Conservation (phyloP, 1,140 invertebrate species). For the Lamellibrachia luymesi region DNA sequence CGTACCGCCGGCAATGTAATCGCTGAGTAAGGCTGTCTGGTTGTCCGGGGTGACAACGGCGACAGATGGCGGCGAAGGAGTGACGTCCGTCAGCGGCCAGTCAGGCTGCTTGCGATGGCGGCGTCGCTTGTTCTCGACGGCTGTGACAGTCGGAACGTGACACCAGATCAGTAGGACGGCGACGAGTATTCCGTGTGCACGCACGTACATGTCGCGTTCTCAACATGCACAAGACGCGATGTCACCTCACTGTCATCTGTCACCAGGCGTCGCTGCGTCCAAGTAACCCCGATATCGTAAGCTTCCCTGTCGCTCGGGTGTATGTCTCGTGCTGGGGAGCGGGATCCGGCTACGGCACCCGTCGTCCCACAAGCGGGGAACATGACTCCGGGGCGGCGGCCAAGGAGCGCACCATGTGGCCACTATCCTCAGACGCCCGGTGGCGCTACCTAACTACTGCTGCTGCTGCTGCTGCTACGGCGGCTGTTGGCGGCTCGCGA, state of each 20-base stretch:
- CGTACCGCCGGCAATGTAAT: neutral
- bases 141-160: neutral
- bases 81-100: neutral
- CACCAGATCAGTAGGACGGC: neutral
- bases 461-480: neutral
- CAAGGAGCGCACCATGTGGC: neutral
- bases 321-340: neutral
- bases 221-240: neutral
- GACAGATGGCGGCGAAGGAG: neutral
- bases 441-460: neutral
- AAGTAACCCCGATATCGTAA: neutral
- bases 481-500: neutral
- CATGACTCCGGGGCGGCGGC: neutral
- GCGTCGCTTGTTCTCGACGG: neutral
- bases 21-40: neutral
- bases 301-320: neutral
- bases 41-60: neutral
- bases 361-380: neutral
- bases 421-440: neutral
- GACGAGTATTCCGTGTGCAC: neutral
- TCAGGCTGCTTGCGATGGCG: neutral
- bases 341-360: neutral
- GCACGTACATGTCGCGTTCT: neutral
- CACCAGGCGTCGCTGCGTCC: neutral
- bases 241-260: neutral